phyloP scores from a whole-genome alignment of 1,140 invertebrate genomes.

The Dufourea novaeangliae region DNA sequence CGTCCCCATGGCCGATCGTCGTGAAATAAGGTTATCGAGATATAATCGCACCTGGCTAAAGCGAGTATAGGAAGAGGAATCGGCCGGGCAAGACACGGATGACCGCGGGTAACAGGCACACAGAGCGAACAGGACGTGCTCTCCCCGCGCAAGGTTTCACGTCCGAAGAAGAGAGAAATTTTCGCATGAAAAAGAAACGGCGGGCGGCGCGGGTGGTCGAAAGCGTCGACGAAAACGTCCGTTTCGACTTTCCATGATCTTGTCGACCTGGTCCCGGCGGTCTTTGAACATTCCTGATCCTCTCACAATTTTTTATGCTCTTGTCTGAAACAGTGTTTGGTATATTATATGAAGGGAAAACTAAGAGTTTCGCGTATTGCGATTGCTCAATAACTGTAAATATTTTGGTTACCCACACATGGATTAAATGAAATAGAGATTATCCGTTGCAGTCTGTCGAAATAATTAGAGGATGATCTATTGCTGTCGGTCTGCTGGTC shows the following conservation, averaged over 20 bases:
- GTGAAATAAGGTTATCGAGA: conserved; percentile 71
- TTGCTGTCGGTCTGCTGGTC: too few relatives aligned
- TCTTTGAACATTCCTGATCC: not conserved
- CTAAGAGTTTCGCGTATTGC: too few relatives aligned
- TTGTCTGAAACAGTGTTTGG: too few relatives aligned
- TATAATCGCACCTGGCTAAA: conserved; percentile 58
- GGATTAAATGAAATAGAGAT: too few relatives aligned
- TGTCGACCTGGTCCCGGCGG: not conserved
- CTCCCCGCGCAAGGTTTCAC: conserved; percentile 3
- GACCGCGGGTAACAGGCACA: not conserved
- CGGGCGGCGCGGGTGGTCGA: not conserved
- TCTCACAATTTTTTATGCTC: too few relatives aligned
- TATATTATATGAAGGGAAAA: too few relatives aligned
- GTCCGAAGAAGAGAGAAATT: conserved; percentile 32
- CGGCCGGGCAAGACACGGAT: conserved; percentile 47
- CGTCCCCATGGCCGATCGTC: conserved; percentile 62
- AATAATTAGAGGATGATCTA: too few relatives aligned
- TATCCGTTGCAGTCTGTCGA: too few relatives aligned
- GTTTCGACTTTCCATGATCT: not conserved
- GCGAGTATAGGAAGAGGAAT: conserved; percentile 22
- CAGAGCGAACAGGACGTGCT: not conserved
- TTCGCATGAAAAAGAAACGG: conserved; percentile 1
- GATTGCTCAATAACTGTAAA: too few relatives aligned
- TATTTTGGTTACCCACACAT: too few relatives aligned
- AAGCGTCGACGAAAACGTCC: not conserved